A percentile compares a stretch with the other conserved stretches of the same genome.
Conservation (phyloP, 2,797 vertebrate species). For the Urosaurus nigricauda region DNA sequence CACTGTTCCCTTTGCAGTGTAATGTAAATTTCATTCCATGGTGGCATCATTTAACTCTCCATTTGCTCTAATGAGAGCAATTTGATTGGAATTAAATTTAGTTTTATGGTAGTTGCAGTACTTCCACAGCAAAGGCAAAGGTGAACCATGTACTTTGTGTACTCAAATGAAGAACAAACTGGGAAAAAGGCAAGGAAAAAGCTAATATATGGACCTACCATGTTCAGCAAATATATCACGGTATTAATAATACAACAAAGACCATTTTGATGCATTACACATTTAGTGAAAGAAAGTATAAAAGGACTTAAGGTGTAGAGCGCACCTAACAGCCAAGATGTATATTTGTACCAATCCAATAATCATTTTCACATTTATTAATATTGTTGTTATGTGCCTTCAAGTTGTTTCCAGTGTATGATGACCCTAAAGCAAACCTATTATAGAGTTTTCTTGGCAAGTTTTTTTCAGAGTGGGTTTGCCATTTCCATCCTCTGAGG, state of each 20-base stretch:
- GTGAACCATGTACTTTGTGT: constrained; percentile 57
- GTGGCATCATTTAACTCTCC: constrained; percentile 63
- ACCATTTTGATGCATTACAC: neutral
- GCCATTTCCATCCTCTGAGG: too few relatives aligned
- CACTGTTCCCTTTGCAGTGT: constrained; percentile 36
- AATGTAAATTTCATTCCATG: constrained; percentile 64
- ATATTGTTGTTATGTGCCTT: too few relatives aligned
- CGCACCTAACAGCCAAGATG: neutral
- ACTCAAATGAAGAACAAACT: constrained; percentile 47
- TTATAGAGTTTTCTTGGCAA: too few relatives aligned
- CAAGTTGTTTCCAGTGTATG: too few relatives aligned
- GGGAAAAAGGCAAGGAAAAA: constrained; percentile 33
- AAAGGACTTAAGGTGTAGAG: neutral
- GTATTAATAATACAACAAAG: constrained; percentile 30
- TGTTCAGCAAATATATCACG: constrained; percentile 17
- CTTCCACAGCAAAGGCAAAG: constrained; percentile 34
- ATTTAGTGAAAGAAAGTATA: constrained; percentile 8
- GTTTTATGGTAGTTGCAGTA: constrained; percentile 57
- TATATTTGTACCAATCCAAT: neutral
- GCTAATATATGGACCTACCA: neutral
- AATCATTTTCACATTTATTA: neutral
- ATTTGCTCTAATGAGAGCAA: constrained; percentile 68
- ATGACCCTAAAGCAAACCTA: too few relatives aligned
- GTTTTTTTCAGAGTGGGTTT: too few relatives aligned
- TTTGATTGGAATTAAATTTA: constrained; percentile 70